Evolutionary conservation across 2,113 vertebrate genomes (phyloP).

Genomic region (Misgurnus anguillicaudatus): DNA sequence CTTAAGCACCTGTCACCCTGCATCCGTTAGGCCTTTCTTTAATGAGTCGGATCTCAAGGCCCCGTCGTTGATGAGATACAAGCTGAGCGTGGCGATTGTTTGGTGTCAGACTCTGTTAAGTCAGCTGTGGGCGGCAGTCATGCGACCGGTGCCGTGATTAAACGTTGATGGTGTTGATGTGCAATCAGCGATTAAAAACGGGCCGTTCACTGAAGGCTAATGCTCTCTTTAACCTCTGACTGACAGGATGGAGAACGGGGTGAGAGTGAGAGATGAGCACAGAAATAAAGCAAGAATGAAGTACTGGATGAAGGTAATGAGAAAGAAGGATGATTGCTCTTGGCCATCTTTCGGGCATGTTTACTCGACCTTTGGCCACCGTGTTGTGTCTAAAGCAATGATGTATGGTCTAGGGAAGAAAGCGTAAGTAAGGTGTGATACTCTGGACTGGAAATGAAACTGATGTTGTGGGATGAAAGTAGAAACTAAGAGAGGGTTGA

Average conservation of each 20-base stretch:
- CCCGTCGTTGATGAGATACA: conserved; percentile 59
- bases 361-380: conserved; percentile 3
- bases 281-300: conserved; percentile 6
- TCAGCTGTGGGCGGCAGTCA: conserved; percentile 40
- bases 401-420: conserved; percentile 34
- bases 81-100: conserved; percentile 57
- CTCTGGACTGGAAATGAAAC: not conserved
- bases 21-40: conserved; percentile 63
- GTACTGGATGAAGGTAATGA: conserved; percentile 21
- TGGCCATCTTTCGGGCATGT: not conserved
- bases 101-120: conserved; percentile 53
- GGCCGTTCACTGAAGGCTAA: conserved; percentile 18
- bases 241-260: not conserved
- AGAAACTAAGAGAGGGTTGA: conserved; percentile 9
- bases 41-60: conserved; percentile 55
- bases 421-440: not conserved
- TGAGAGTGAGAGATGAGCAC: not conserved
- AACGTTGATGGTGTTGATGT: conserved; percentile 56
- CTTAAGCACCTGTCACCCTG: conserved; percentile 52
- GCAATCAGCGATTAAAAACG: conserved; percentile 48
- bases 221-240: conserved; percentile 40
- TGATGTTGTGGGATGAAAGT: not conserved
- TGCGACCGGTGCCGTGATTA: conserved; percentile 53
- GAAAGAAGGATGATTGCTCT: not conserved
- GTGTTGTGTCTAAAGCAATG: conserved; percentile 56